Base-by-base conservation (phyloP, 2,888 invertebrate species). In the Amblyjoppa proteus region DNA sequence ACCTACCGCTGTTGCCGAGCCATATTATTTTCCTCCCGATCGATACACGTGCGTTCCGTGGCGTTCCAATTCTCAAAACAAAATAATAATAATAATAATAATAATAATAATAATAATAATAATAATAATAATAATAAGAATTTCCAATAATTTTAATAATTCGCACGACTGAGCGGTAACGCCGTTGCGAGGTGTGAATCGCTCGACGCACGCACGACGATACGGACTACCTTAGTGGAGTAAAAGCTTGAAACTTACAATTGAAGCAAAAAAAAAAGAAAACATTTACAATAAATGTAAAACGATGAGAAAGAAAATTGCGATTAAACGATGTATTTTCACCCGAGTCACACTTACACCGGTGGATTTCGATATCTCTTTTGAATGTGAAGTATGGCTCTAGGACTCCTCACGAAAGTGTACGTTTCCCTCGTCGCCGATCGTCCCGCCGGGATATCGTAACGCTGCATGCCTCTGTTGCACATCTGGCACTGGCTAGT, bases 401-500 rank as follows among this genome's bases (percentile, higher is more conserved):
- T 89, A 2, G 93, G 93, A 90, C 90, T 93, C 81, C 90, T 91
- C n/a, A 93, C 90, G 69, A 92, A 91, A 7, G 92, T 90, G 82
- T 92, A 93, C 3, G 90, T 91, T 4, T 91, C 90, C 75, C 86
- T 90, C 56, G 70, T 89, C 53, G 84, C 85, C 38, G 87, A 73
- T 80, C 87, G 88, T n/a, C 82, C 88, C 34, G 88, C 75, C 5
- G 92, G 91, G 68, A 92, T 89, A 61, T 90, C 90, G 87, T 90
- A 92, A 0, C 91, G 81, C 41, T 90, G 91, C 69, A 92, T 85
- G 4, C 92, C 92, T 25, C 88, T 90, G 85, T 91, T 92, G 88
- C 93, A 93, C 92, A 92, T 92, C 83, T 91, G 90, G 83, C 93
- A 94, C 61, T 91, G 91, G 38, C 89, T 90, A 49, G 88, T 89